Percentiles rank a stretch among this genome's conserved stretches.
Conservation (phyloP, 2,797 vertebrate genomes). For the Amniataba percoides region DNA sequence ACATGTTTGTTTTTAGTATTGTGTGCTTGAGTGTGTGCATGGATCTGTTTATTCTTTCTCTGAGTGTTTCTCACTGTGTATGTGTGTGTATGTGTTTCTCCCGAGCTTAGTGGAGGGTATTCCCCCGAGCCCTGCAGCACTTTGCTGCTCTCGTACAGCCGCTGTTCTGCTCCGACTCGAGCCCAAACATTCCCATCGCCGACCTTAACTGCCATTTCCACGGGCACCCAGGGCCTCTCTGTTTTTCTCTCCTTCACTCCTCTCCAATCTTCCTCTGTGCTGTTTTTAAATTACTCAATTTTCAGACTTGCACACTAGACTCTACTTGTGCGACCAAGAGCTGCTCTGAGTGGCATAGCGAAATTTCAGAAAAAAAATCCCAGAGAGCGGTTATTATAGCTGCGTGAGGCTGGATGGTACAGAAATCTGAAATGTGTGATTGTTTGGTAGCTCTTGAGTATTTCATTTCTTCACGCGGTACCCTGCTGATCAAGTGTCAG, state of each 20-base stretch:
- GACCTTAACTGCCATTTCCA: conserved; percentile 73
- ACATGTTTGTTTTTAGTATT: conserved; percentile 68
- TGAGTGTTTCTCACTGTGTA: conserved; percentile 44
- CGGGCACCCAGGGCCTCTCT: conserved; percentile 42
- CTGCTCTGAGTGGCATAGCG: conserved; percentile 16
- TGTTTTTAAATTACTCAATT: conserved; percentile 59
- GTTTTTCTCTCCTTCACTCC: conserved; percentile 40
- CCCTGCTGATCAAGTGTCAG: conserved; percentile 4
- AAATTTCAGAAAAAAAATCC: conserved; percentile 21
- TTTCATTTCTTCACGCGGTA: conserved; percentile 31
- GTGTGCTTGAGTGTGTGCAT: conserved; percentile 52
- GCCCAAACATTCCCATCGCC: conserved; percentile 70
- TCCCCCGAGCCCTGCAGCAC: conserved; percentile 71
- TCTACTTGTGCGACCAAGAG: conserved; percentile 32
- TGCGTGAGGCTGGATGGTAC: not conserved
- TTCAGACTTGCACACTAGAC: conserved; percentile 31
- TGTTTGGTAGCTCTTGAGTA: conserved; percentile 8
- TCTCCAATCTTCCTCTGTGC: conserved; percentile 49
- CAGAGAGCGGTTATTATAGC: conserved; percentile 19
- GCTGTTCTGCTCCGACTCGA: conserved; percentile 61
- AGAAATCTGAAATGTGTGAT: conserved; percentile 31
- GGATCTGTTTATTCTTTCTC: conserved; percentile 60
- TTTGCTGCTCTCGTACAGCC: conserved; percentile 68
- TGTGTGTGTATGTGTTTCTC: conserved; percentile 45
- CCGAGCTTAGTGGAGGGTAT: conserved; percentile 67